phyloP scores from a whole-genome alignment of 2,888 invertebrate genomes.

The Scaptomyza tumidula region DNA sequence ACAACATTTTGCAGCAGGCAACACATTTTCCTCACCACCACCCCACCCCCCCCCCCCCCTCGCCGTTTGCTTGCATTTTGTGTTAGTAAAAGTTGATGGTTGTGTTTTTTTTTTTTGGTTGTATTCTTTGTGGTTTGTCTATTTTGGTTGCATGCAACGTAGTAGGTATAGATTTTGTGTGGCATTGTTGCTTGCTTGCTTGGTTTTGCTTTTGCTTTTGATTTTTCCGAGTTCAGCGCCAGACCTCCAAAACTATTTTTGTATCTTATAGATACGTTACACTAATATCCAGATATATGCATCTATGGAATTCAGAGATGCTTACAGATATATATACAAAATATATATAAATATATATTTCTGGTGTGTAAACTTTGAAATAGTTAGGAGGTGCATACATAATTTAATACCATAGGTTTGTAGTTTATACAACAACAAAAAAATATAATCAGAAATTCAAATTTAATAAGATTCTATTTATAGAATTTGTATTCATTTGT shows the following conservation, averaged over 20 bases:
- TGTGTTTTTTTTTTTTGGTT: conserved; percentile 33
- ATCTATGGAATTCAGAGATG: conserved; percentile 1
- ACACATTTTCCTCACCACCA: conserved; percentile 17
- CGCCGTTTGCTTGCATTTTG: conserved; percentile 23
- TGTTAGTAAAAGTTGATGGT: conserved; percentile 56
- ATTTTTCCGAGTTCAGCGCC: conserved; percentile 30
- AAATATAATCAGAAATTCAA: too few species aligned
- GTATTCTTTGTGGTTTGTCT: conserved; percentile 47
- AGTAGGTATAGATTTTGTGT: conserved; percentile 18
- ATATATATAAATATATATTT: too few species aligned
- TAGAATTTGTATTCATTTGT: neutral
- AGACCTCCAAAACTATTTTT: conserved; percentile 76
- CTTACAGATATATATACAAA: conserved; percentile 1
- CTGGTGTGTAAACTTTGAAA: too few species aligned
- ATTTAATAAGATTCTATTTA: neutral
- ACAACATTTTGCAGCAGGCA: conserved; percentile 66
- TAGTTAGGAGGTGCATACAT: too few species aligned
- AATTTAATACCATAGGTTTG: too few species aligned
- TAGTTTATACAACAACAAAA: too few species aligned
- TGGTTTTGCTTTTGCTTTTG: too few species aligned
- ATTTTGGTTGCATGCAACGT: conserved; percentile 40
- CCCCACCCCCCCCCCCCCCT: neutral
- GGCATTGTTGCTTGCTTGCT: conserved; percentile 59
- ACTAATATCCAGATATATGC: conserved; percentile 16
- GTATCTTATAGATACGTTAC: conserved; percentile 51